Conservation (phyloP, 2,113 vertebrate genomes). For the Arothron firmamentum region DNA sequence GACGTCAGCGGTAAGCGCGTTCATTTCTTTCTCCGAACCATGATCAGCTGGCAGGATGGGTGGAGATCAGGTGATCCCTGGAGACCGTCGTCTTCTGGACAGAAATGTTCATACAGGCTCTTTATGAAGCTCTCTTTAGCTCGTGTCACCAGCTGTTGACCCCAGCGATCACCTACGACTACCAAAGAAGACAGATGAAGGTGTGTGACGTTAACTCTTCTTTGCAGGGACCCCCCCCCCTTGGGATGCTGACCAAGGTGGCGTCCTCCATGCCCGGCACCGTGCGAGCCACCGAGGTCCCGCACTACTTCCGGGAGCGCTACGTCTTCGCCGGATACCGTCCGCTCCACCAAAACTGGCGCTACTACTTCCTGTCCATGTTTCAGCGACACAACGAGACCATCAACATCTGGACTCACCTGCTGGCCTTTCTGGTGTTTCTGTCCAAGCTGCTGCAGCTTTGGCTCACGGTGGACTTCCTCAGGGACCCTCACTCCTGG, state of each 20-base stretch:
- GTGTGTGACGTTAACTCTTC: too few species aligned
- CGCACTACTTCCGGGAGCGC: constrained; percentile 81
- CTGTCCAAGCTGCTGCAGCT: constrained; percentile 73
- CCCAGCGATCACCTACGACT: too few species aligned
- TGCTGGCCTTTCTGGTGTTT: constrained; percentile 75
- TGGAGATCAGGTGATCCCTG: too few species aligned
- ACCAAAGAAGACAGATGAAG: too few species aligned
- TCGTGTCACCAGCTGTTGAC: background rate
- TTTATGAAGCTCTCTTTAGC: background rate
- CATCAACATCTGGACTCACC: constrained; percentile 88
- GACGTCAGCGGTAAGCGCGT: background rate
- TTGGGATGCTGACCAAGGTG: constrained; percentile 60
- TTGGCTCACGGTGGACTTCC: constrained; percentile 75
- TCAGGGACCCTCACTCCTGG: constrained; percentile 76
- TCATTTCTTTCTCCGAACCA: too few species aligned
- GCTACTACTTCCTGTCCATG: constrained; percentile 84
- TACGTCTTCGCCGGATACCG: constrained; percentile 82
- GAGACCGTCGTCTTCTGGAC: background rate
- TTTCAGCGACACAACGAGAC: constrained; percentile 91
- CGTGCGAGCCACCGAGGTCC: constrained; percentile 77
- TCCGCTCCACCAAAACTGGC: constrained; percentile 79
- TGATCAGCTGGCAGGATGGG: too few species aligned
- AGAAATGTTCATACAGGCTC: background rate
- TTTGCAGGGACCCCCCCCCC: constrained; percentile 1
- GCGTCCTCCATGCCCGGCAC: constrained; percentile 72